Evolutionary conservation across 2,888 invertebrate genomes (phyloP).

Genomic region (Eledona agricola): DNA sequence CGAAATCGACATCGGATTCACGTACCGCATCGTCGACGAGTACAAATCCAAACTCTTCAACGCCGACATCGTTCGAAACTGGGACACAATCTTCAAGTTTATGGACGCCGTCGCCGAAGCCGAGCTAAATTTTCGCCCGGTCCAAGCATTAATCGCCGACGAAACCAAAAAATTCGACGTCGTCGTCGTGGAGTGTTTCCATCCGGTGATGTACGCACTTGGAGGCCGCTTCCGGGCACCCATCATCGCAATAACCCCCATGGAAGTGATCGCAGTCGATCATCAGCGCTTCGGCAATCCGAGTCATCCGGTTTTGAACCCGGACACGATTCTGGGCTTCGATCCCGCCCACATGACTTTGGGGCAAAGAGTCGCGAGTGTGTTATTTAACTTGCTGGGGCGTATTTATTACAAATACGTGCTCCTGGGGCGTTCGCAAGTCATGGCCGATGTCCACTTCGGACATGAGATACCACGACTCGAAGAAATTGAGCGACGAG

Average conservation of each 20-base stretch:
- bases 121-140: constrained; percentile 26
- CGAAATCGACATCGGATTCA: constrained; percentile 51
- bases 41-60: constrained; percentile 19
- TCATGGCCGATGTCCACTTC: constrained; percentile 52
- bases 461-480: constrained; percentile 54
- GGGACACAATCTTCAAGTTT: background rate
- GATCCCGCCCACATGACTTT: constrained; percentile 10
- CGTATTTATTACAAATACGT: constrained; percentile 35
- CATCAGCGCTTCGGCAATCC: constrained; percentile 36
- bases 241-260: constrained; percentile 32
- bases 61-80: background rate
- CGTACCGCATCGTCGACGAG: constrained; percentile 35
- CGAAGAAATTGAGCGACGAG: constrained; percentile 52
- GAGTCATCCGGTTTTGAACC: constrained; percentile 36
- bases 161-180: constrained; percentile 30
- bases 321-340: constrained; percentile 27
- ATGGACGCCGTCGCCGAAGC: constrained; percentile 29
- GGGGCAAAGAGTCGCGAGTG: constrained; percentile 34
- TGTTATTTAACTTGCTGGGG: constrained; percentile 18
- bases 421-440: constrained; percentile 46
- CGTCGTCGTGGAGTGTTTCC: constrained; percentile 30
- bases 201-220: constrained; percentile 33
- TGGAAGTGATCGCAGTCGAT: constrained; percentile 8
- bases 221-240: constrained; percentile 33
- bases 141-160: constrained; percentile 19